These are phyloP conservation scores for Psittacula derbiana DNA, from an alignment of 2,797 vertebrate species.

Conservation along the genomic window DNA sequence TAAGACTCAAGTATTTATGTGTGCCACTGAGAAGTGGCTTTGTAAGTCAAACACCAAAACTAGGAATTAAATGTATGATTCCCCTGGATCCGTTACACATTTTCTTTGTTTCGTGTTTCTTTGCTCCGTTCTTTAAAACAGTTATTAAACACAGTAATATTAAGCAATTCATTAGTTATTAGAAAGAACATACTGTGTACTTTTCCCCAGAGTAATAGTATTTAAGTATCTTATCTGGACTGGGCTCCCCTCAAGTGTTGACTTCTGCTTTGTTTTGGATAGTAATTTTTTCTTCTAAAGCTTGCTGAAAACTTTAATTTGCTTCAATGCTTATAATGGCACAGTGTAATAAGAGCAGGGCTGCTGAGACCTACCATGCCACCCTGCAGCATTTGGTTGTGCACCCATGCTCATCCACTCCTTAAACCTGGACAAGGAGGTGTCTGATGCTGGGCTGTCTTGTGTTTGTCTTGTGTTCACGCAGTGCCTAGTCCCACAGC, in stretches of 20 bases:
- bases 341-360: background rate
- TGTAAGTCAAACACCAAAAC: background rate
- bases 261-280: background rate
- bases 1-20: background rate
- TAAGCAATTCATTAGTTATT: background rate
- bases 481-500: background rate
- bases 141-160: background rate
- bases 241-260: background rate
- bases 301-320: background rate
- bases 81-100: accelerated
- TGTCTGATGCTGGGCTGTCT: background rate
- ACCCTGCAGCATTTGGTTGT: background rate
- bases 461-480: background rate
- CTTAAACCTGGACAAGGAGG: background rate
- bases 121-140: background rate
- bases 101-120: background rate
- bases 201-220: accelerated
- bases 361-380: background rate
- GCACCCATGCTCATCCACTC: background rate
- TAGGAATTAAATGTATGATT: background rate
- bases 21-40: background rate
- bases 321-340: background rate
- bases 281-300: background rate
- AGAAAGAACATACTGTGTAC: background rate
- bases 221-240: background rate